These are phyloP conservation scores for Intellagama lesueurii DNA, from an alignment of 2,797 vertebrate species.

Conservation along the genomic window DNA sequence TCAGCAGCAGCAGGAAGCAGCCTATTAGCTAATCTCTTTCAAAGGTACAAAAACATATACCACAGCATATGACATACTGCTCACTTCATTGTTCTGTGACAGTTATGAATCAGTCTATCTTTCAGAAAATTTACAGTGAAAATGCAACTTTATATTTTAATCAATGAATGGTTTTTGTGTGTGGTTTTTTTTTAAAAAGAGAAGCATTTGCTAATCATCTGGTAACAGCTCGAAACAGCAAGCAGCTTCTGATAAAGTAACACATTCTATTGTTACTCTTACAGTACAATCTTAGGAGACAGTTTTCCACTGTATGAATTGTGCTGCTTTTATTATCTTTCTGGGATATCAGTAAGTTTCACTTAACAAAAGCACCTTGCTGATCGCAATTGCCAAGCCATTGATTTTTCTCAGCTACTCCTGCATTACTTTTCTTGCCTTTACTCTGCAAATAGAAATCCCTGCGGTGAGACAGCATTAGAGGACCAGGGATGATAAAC, in stretches of 20 bases:
- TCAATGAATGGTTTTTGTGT: background rate
- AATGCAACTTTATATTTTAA: slow-evolving; percentile 23
- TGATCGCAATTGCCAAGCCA: slow-evolving; percentile 65
- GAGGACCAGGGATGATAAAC: slow-evolving; percentile 40
- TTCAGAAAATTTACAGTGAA: slow-evolving; percentile 22
- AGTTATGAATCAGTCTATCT: background rate
- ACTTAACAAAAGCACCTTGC: slow-evolving; percentile 64
- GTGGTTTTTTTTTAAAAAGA: background rate
- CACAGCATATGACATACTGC: background rate
- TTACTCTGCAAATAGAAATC: slow-evolving; percentile 45
- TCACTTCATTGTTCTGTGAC: background rate
- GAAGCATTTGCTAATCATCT: slow-evolving; percentile 28
- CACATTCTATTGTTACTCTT: slow-evolving; percentile 64
- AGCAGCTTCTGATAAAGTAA: slow-evolving; percentile 50
- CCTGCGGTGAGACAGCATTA: slow-evolving; percentile 12
- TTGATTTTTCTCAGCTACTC: slow-evolving; percentile 61
- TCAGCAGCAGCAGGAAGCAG: background rate
- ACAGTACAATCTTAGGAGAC: slow-evolving; percentile 55
- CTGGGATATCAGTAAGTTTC: slow-evolving; percentile 59
- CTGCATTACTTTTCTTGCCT: slow-evolving; percentile 56
- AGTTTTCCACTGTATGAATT: slow-evolving; percentile 58
- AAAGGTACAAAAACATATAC: background rate
- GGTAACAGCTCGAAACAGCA: slow-evolving; percentile 40
- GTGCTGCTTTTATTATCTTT: slow-evolving; percentile 65
- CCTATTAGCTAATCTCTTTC: background rate